These are phyloP conservation scores for Mobula birostris DNA, from an alignment of 2,113 vertebrate genomes.

Conservation along the genomic window DNA sequence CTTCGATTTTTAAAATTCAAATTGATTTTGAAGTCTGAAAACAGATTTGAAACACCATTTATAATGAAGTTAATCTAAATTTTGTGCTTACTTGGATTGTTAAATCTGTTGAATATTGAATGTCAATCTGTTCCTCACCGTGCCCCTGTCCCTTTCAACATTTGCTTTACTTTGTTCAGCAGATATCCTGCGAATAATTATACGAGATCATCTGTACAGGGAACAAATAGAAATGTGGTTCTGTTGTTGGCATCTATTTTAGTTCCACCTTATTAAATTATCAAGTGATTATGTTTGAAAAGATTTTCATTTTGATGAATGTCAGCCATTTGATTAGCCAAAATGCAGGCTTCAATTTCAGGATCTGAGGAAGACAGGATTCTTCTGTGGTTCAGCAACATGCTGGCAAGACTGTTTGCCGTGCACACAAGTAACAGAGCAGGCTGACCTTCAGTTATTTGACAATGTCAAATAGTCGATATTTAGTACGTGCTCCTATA, in stretches of 20 bases:
- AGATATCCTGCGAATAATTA: conserved; percentile 1
- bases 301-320: neutral
- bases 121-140: neutral
- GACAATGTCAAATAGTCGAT: neutral
- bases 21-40: neutral
- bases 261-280: neutral
- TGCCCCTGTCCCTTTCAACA: neutral
- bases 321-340: neutral
- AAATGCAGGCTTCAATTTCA: neutral
- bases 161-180: neutral
- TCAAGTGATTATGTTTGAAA: neutral
- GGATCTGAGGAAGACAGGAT: neutral
- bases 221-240: neutral
- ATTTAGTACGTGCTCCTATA: neutral
- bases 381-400: neutral
- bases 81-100: neutral
- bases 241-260: neutral
- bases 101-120: neutral
- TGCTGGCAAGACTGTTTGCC: neutral
- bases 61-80: neutral
- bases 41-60: neutral
- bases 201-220: neutral
- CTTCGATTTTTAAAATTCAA: neutral
- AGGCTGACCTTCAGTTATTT: neutral
- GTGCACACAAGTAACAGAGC: neutral